Conservation (phyloP, 2,888 invertebrate genomes). For the Drosophila cyrtoloma region DNA sequence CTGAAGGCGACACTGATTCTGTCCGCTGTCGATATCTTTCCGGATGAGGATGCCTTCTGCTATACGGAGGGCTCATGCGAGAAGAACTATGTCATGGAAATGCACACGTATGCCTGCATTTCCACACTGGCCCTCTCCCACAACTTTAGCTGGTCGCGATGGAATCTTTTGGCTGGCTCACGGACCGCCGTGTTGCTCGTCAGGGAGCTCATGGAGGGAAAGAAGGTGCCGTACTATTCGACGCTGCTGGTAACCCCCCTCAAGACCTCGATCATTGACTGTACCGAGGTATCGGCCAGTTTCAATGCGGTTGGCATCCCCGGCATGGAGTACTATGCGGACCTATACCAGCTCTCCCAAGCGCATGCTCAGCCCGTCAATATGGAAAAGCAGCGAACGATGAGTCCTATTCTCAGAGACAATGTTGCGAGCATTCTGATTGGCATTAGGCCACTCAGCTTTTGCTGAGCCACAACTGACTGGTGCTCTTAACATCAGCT, state of each 20-base stretch:
- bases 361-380: constrained; percentile 86
- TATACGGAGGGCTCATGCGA: constrained; percentile 89
- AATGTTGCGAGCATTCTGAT: constrained; percentile 83
- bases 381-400: constrained; percentile 79
- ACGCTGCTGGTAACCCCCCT: constrained; percentile 88
- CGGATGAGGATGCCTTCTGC: constrained; percentile 91
- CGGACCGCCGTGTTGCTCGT: constrained; percentile 84
- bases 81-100: constrained; percentile 90
- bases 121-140: constrained; percentile 90
- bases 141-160: constrained; percentile 93
- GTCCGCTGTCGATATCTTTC: constrained; percentile 93
- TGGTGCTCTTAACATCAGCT: neutral
- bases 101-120: constrained; percentile 92
- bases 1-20: constrained; percentile 85
- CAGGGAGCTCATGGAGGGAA: constrained; percentile 84
- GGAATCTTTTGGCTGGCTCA: constrained; percentile 87
- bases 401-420: constrained; percentile 84
- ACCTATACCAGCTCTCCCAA: constrained; percentile 90
- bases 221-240: constrained; percentile 85
- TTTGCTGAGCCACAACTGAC: constrained; percentile 74
- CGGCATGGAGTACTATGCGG: constrained; percentile 88
- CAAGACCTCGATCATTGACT: constrained; percentile 89
- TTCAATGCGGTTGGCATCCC: constrained; percentile 86
- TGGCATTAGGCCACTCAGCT: constrained; percentile 84
- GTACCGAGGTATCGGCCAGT: constrained; percentile 91